Evolutionary conservation across 2,113 vertebrate genomes (phyloP).

Genomic region (Ophthalmolycus amberensis): DNA sequence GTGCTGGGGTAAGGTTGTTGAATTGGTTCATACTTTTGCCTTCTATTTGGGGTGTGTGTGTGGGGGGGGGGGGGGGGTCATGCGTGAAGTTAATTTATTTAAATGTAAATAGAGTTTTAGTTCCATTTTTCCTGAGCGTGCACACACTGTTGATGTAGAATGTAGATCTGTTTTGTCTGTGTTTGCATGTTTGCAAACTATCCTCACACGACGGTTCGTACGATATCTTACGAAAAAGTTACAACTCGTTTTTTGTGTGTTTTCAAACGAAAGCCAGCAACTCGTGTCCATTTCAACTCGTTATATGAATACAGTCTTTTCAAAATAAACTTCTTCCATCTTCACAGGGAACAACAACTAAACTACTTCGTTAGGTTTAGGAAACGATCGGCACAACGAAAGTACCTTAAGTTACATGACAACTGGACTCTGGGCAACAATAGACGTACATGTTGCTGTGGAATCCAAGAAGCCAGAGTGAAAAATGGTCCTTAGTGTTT

Average conservation of each 20-base stretch:
- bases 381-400: too few species aligned
- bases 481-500: slow-evolving; percentile 42
- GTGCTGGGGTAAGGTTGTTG: not conserved
- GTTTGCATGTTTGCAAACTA: not conserved
- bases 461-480: not conserved
- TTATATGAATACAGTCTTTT: too few species aligned
- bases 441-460: not conserved
- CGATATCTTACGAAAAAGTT: too few species aligned
- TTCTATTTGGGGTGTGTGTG: not conserved
- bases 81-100: not conserved
- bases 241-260: too few species aligned
- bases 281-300: too few species aligned
- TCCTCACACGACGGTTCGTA: too few species aligned
- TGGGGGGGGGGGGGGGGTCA: not conserved
- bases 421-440: not conserved
- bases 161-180: not conserved
- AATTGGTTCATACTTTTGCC: not conserved
- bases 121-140: not conserved
- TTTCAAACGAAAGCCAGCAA: too few species aligned
- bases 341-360: too few species aligned
- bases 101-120: not conserved
- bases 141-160: not conserved
- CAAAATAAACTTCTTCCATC: too few species aligned
- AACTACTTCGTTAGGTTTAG: too few species aligned
- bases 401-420: too few species aligned